Conservation (phyloP, 2,113 vertebrate species). For the Platysternon megacephalum region DNA sequence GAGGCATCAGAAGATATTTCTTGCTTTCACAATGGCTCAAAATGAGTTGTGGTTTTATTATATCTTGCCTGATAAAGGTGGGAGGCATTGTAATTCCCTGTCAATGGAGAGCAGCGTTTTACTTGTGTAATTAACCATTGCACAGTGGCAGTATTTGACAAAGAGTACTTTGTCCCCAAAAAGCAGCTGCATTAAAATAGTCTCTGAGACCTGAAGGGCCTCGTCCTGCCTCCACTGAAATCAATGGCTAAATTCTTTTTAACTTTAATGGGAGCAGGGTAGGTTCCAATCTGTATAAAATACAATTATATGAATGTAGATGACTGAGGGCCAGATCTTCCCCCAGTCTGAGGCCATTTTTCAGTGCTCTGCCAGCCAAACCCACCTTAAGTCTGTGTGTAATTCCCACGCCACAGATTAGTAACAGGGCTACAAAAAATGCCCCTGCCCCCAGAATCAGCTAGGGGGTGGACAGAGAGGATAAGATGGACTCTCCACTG, state of each 20-base stretch:
- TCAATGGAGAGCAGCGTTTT: rapidly evolving
- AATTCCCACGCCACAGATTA: neutral
- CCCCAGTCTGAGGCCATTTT: neutral
- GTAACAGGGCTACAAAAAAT: neutral
- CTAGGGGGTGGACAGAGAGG: neutral
- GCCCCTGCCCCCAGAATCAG: neutral
- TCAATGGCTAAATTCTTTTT: neutral
- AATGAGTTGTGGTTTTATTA: neutral
- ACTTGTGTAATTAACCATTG: neutral
- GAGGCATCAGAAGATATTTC: neutral
- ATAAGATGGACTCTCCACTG: neutral
- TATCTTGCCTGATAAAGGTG: neutral
- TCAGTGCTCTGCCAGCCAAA: neutral
- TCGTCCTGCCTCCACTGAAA: neutral
- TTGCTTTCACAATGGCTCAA: neutral
- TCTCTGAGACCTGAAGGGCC: neutral
- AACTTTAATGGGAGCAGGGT: neutral
- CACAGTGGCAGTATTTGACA: neutral
- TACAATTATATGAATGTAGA: neutral
- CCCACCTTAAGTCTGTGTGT: neutral
- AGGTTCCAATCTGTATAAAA: neutral
- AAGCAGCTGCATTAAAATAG: neutral
- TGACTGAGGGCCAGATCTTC: neutral
- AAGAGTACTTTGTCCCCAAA: neutral
- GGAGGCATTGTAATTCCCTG: neutral